These are phyloP conservation scores for Nemotelus pantherinus DNA, from an alignment of 2,888 invertebrate genomes.

Conservation along the genomic window DNA sequence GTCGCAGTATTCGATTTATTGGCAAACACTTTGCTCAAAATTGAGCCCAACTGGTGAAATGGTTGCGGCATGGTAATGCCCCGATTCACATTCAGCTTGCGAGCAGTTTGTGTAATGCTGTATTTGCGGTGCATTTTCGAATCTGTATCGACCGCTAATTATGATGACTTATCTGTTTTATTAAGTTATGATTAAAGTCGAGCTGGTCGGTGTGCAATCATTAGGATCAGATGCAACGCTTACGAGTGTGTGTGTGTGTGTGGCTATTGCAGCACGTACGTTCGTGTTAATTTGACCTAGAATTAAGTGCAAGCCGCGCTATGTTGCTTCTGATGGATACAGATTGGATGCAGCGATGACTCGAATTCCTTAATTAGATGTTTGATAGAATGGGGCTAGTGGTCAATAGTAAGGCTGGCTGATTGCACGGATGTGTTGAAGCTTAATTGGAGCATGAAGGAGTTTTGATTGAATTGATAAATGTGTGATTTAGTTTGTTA, in stretches of 20 bases:
- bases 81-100: conserved; percentile 17
- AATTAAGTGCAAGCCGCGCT: conserved; percentile 18
- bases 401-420: background rate
- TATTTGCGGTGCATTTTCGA: background rate
- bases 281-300: conserved; percentile 37
- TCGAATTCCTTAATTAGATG: conserved; percentile 27
- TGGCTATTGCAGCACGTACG: background rate
- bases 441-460: conserved; percentile 11
- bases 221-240: background rate
- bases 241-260: background rate
- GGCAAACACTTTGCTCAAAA: background rate
- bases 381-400: conserved; percentile 26
- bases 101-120: background rate
- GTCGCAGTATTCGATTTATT: background rate
- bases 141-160: conserved; percentile 13
- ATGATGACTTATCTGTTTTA: conserved; percentile 7
- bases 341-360: conserved; percentile 12
- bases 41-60: background rate
- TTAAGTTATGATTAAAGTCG: conserved; percentile 25
- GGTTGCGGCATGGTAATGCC: background rate
- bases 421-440: conserved; percentile 1
- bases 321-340: background rate
- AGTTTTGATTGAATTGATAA: background rate
- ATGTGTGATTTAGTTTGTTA: too few species aligned
- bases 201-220: background rate